Evolutionary conservation across 2,888 invertebrate genomes (phyloP).

Genomic region (Sarcophaga carnaria): DNA sequence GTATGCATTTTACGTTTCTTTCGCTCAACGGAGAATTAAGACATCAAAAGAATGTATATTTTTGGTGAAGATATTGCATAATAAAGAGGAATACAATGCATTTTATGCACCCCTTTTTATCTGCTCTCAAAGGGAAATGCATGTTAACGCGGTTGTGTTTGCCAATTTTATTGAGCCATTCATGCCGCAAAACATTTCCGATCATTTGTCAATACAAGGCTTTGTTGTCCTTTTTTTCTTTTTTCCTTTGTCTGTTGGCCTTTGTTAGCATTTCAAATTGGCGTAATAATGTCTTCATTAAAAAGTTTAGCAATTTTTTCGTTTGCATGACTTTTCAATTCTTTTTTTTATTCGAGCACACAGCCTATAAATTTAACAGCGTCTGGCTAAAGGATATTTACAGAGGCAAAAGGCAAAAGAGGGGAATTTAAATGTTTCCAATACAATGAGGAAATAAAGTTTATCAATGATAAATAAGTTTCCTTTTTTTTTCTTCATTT

Average conservation of each 20-base stretch:
- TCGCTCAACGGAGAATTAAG: slow-evolving; percentile 36
- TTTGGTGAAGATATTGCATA: neutral
- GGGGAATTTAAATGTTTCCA: slow-evolving; percentile 35
- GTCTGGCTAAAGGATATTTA: slow-evolving; percentile 40
- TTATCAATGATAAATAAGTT: neutral
- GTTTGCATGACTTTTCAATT: neutral
- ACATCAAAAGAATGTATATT: slow-evolving; percentile 42
- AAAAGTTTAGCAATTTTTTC: slow-evolving; percentile 21
- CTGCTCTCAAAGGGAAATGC: neutral
- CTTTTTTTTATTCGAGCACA: neutral
- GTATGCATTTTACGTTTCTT: neutral
- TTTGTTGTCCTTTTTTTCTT: slow-evolving; percentile 34
- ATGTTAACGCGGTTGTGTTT: neutral
- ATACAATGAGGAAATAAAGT: slow-evolving; percentile 1
- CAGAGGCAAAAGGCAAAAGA: slow-evolving; percentile 1
- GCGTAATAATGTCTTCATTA: slow-evolving; percentile 67
- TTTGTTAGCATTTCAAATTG: slow-evolving; percentile 65
- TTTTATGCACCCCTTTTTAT: slow-evolving; percentile 50
- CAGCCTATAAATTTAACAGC: neutral
- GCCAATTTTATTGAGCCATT: neutral
- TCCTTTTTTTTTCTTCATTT: neutral
- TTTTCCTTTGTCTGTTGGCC: slow-evolving; percentile 16
- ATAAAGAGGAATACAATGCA: slow-evolving; percentile 12
- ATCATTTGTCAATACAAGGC: slow-evolving; percentile 68
- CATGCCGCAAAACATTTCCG: slow-evolving; percentile 39